phyloP scores from a whole-genome alignment of 2,113 vertebrate species.

The Phasianus colchicus region DNA sequence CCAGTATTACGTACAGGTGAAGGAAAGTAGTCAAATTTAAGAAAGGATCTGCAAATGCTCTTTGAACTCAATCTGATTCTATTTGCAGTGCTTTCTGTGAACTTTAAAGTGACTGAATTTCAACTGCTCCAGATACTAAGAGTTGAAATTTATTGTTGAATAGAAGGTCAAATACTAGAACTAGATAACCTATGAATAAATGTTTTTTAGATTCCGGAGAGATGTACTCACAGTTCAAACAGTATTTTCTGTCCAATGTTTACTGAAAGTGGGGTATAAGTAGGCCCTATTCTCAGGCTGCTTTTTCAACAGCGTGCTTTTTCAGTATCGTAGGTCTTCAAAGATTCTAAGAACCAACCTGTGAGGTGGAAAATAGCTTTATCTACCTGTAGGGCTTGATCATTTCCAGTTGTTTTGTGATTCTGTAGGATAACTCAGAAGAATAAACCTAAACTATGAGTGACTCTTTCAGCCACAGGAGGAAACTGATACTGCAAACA shows the following conservation, averaged over 20 bases:
- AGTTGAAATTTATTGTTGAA: slow-evolving; percentile 32
- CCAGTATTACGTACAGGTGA: neutral
- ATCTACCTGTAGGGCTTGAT: neutral
- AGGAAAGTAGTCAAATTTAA: neutral
- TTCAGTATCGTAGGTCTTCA: neutral
- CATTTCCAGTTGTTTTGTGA: neutral
- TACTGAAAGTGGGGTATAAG: neutral
- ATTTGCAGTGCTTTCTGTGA: slow-evolving; percentile 56
- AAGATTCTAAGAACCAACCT: neutral
- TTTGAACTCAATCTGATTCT: slow-evolving; percentile 56
- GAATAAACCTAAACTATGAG: neutral
- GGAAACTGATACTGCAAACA: neutral
- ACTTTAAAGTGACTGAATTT: slow-evolving; percentile 48
- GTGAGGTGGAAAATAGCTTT: neutral
- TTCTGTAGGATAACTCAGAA: neutral
- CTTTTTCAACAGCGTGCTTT: neutral
- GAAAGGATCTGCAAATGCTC: slow-evolving; percentile 31
- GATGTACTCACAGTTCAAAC: neutral
- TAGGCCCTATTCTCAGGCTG: neutral
- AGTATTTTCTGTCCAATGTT: neutral
- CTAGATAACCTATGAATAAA: neutral
- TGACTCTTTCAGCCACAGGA: neutral
- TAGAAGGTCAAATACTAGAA: slow-evolving; percentile 37
- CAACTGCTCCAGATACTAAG: neutral
- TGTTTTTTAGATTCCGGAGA: neutral